Percentiles rank a stretch among this genome's conserved stretches.
Evolutionary conservation across 2,113 vertebrate species (phyloP).

Genomic region (Lampris megalopsis): DNA sequence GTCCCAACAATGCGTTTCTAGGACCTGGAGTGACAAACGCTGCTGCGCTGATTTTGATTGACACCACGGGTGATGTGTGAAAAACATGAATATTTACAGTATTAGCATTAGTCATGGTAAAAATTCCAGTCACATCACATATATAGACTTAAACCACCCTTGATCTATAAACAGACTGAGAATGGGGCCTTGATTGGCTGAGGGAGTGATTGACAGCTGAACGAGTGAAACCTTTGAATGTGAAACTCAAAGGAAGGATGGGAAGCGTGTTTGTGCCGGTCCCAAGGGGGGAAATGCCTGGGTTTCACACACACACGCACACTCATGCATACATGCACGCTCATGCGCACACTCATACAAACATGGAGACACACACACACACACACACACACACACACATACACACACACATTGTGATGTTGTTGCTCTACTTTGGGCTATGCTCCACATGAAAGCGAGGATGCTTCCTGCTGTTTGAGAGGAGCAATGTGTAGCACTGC

Average conservation of each 20-base stretch:
- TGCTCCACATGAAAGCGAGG: slow-evolving; percentile 79
- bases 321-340: slow-evolving; percentile 4
- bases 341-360: slow-evolving; percentile 31
- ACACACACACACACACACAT: slow-evolving; percentile 12
- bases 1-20: slow-evolving; percentile 60
- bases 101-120: slow-evolving; percentile 84
- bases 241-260: slow-evolving; percentile 83
- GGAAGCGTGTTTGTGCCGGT: slow-evolving; percentile 81
- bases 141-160: slow-evolving; percentile 79
- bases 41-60: slow-evolving; percentile 75
- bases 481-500: slow-evolving; percentile 69
- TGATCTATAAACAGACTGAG: slow-evolving; percentile 84
- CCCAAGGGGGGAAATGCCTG: slow-evolving; percentile 81
- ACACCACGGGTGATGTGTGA: slow-evolving; percentile 67
- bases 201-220: slow-evolving; percentile 80
- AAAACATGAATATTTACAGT: slow-evolving; percentile 82
- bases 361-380: slow-evolving; percentile 37
- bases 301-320: slow-evolving; percentile 67
- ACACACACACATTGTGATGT: slow-evolving; percentile 69
- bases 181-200: slow-evolving; percentile 80
- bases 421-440: slow-evolving; percentile 82
- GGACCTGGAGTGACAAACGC: slow-evolving; percentile 54
- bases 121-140: slow-evolving; percentile 84
- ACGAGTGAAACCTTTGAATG: slow-evolving; percentile 83
- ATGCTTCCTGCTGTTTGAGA: slow-evolving; percentile 79